Evolutionary conservation across 2,888 invertebrate species (phyloP), one percentile per base, ranked within the genome.

Genomic region (Oscheius onirici): DNA sequence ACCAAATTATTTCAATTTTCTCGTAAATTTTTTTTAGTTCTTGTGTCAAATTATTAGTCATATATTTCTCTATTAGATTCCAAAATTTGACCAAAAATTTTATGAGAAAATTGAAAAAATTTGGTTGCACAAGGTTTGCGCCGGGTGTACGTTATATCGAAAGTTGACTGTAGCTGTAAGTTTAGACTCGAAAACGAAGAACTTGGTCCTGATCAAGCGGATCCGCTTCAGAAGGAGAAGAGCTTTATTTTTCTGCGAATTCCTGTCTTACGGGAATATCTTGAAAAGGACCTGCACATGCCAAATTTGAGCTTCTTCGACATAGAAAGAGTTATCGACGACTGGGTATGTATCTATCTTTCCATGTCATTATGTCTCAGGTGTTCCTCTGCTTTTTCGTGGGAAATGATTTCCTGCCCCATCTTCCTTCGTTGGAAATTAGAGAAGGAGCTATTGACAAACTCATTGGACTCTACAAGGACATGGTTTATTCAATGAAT

Each of bases 381-480:
- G 97, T 92, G 17, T 91, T 92, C 83, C 96, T 99, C 95, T 99
- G 99, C 88, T 99, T 99, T 90, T 99, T 99, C 74, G 86, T 86
- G 6, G 99, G 99, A 58, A 99, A 99, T 88, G 99, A 99, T 90
- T 99, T 99, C 88, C 89, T 99, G 83, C 99, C 99, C 0, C 99
- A 99, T 90, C 90, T 99, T 79, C 99, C 99, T 3, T 96, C 96
- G 63, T 90, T 99, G 82, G 97, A 99, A 91, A 99, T 99, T 86
- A 91, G 90, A 85, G 89, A 86, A 73, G 81, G 81, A 44, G 86
- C 99, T 0, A 96, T 99, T 58, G 97, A 99, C 89, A 90, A 96
- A 67, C 91, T 99, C 20, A 93, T 99, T 6, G 92, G 91, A 81
- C 89, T 99, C 73, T 99, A 99, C 88, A 99, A 99, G 90, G 81